Base-by-base conservation (phyloP, 2,797 vertebrate genomes). In the Scomberomorus guttatus region DNA sequence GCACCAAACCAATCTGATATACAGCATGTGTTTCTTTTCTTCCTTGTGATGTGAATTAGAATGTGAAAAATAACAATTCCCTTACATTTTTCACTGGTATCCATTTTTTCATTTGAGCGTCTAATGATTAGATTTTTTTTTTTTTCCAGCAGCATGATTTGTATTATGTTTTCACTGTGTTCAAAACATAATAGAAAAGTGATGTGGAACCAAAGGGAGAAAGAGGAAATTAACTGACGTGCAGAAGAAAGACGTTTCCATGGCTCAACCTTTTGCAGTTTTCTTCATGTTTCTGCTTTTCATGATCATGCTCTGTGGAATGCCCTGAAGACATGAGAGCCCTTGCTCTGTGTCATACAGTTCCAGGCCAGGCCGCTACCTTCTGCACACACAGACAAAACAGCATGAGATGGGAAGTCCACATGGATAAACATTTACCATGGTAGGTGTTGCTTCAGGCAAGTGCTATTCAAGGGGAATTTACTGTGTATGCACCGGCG, bases 21-120 rank as follows among this genome's bases (percentile, higher is more conserved):
- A 96, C 86, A 90, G 90, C 90, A 82, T 89, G 91, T 83, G 92
- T 93, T 94, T 92, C 93, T 94, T 90, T 93, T 95, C 91, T 95
- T 95, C 89, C 91, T 82, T 94, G 94, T 89, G 34, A 95, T 87
- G 86, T 86, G 94, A 95, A 96, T 97, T 93, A 95, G 91, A 95
- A 96, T 93, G 94, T 94, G 94, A 95, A 94, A 96, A 95, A 95
- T 94, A 96, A 93, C 94, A 93, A 95, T 96, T 92, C 92, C 85
- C 79, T 58, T 82, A 89, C 92, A 94, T 94, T 93, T 93, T 93
- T 92, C 93, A 88, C 86, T 70, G 87, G 86, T 90, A 92, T 94
- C 92, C 93, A 88, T 94, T 94, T 94, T 94, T 92, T 92, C 89
- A 91, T 94, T 94, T 92, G 89, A 90, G 92, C 83, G 80, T 83